Evolutionary conservation across 92 coral and sea anemone species (phyloP), one percentile per base, ranked within the genome.

Genomic region (Ricordea florida): DNA sequence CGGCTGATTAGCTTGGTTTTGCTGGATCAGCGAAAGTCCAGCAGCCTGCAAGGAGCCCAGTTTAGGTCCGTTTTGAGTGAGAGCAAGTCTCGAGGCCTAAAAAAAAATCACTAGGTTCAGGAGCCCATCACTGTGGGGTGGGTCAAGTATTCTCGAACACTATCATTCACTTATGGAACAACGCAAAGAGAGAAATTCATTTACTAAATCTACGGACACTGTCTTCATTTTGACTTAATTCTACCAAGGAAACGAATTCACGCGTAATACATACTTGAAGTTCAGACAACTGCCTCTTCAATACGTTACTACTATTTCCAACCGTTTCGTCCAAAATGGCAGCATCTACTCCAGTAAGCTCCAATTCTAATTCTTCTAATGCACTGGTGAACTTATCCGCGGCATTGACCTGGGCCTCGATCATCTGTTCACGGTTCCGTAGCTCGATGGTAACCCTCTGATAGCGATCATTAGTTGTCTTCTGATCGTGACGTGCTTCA

Each of bases 11-110:
- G 84, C 93, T 33, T 82, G 72, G 73, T 93, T 92, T 66, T 81
- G 89, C 69, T 92, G 83, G 42, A 94, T 89, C 32, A 94, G 82
- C n/a, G 93, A 79, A 28, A 86, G 53, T 43, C 97, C 97, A 61
- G 91, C 86, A 9, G 83, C 75, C 57, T 89, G 97, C 13, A 94
- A 84, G 1, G 97, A 90, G 62, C 90, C 90, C 26, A 94, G 84
- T 33, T 76, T 79, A 11, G 98, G 97, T 29, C 89, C 87, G 34
- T 83, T 81, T 70, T 94, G 97, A 21, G 89, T 81, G 4, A 94
- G 72, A 29, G 93, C 90, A 9, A 85, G 78, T 37, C 87, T 83
- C 29, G 92, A 81, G 21, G 90, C 82, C 97, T 93, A 70, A 11
- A 67, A 30, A 32, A 26, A 16, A 46, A 21, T 32, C 24, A 40